A percentile compares a stretch with the other conserved stretches of the same genome.
Evolutionary conservation across 2,888 invertebrate species (phyloP).

Genomic region (Cryptocephalus primarius): DNA sequence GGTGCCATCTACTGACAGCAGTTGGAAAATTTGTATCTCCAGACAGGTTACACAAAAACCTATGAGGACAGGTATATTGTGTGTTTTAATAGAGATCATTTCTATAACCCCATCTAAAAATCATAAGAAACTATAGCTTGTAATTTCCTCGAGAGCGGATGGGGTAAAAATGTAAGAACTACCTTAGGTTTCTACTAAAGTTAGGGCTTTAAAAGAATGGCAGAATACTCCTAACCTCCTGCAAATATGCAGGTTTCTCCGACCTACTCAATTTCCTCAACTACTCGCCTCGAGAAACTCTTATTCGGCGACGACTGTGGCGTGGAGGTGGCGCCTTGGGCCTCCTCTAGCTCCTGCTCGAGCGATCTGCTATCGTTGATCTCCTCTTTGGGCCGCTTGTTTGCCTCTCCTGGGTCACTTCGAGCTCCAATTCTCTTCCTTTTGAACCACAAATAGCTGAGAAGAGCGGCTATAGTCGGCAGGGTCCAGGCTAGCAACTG

Average conservation of each 20-base stretch:
- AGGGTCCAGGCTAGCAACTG: constrained; percentile 69
- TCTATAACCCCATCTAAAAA: constrained; percentile 18
- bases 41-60: constrained; percentile 77
- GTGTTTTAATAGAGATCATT: constrained; percentile 26
- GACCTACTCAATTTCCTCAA: too few relatives aligned
- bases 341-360: constrained; percentile 32
- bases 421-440: constrained; percentile 63
- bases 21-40: constrained; percentile 52
- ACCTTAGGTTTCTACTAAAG: too few relatives aligned
- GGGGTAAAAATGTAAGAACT: constrained; percentile 7
- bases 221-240: too few relatives aligned
- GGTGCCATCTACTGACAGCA: too few relatives aligned
- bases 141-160: constrained; percentile 21
- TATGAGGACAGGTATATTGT: constrained; percentile 36
- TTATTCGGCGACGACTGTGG: constrained; percentile 3
- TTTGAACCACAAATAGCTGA: constrained; percentile 75
- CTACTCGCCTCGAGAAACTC: background rate
- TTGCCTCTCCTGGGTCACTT: constrained; percentile 62
- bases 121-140: constrained; percentile 18
- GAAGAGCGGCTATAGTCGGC: constrained; percentile 66
- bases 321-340: background rate
- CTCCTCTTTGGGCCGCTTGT: constrained; percentile 7
- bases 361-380: constrained; percentile 16
- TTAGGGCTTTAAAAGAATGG: too few relatives aligned
- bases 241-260: too few relatives aligned